Evolutionary conservation across 2,888 invertebrate genomes (phyloP), one percentile per base, ranked within the genome.

Genomic region (Sesia bembeciformis): DNA sequence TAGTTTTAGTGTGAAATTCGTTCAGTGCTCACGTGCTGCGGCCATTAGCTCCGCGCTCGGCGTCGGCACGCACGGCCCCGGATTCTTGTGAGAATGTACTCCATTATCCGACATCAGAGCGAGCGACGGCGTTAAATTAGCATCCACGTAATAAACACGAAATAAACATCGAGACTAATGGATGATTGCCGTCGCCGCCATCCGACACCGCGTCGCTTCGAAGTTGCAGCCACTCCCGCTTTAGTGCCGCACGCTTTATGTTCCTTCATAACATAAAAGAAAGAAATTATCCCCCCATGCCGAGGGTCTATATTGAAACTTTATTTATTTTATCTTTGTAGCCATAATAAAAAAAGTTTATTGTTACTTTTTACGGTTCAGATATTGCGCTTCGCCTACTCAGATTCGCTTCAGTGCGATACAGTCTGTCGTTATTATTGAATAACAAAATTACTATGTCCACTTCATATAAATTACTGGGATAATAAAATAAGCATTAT

Each of bases 111-210:
- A 72, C 73, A 70, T 69, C 73, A 65, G 66, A 68, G 70, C 69
- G 61, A 70, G 70, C 64, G 67, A 64, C 63, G 69, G 62, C 66
- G 74, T 67, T 76, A 69, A 76, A 81, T 84, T 83, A 81, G 72
- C 76, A 75, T 80, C 74, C 69, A 72, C 70, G 75, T 74, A 73
- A 76, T 79, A 78, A 79, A 81, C 78, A 79, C 76, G 82, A 79
- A 80, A 81, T 83, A 83, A 84, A 81, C 79, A 78, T 83, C 79
- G 77, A 81, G 73, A 81, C 83, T 81, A 83, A 84, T 85, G 84
- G 79, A 81, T 81, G 82, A 84, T 84, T 75, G 79, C 70, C 62
- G 51, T 39, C 43, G 57, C 40, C 57, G 40, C 53, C 55, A 23
- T 54, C 43, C 51, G 53, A 61, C 59, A 55, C 58, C 56, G 58